Conservation (phyloP, 2,113 vertebrate species). For the Pelodiscus sinensis region DNA sequence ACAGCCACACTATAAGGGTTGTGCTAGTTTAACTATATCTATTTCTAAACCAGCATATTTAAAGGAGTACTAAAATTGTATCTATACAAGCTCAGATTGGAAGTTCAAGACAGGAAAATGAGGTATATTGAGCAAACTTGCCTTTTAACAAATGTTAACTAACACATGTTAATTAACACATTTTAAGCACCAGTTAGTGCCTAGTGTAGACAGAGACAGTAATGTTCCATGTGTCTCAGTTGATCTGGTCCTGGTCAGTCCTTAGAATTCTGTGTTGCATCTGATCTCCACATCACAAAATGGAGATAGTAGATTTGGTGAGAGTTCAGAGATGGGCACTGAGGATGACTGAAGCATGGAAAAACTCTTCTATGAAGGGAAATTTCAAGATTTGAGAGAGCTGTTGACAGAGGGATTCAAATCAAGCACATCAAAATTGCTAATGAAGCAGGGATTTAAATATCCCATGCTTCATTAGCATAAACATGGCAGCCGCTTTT, state of each 20-base stretch:
- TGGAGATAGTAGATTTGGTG: not conserved
- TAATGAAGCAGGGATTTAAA: too few relatives aligned
- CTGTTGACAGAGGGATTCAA: too few relatives aligned
- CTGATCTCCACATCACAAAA: not conserved
- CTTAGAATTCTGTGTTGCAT: not conserved
- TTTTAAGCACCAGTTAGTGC: not conserved
- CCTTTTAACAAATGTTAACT: slow-evolving; percentile 9
- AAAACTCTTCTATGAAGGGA: not conserved
- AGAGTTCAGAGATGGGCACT: not conserved
- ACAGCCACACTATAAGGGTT: not conserved
- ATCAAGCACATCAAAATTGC: too few relatives aligned
- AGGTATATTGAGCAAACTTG: slow-evolving; percentile 4
- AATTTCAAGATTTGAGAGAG: not conserved
- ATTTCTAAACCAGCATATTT: not conserved
- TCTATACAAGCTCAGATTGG: not conserved
- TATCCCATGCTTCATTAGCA: too few relatives aligned
- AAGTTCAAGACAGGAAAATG: not conserved
- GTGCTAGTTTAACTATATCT: not conserved
- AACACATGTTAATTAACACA: not conserved
- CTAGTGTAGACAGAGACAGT: not conserved
- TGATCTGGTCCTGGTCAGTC: not conserved
- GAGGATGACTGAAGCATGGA: not conserved
- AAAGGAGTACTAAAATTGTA: not conserved
- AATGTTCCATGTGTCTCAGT: not conserved
- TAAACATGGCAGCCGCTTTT: too few relatives aligned